Conservation (phyloP, 2,888 invertebrate genomes). For the Diploptera punctata region DNA sequence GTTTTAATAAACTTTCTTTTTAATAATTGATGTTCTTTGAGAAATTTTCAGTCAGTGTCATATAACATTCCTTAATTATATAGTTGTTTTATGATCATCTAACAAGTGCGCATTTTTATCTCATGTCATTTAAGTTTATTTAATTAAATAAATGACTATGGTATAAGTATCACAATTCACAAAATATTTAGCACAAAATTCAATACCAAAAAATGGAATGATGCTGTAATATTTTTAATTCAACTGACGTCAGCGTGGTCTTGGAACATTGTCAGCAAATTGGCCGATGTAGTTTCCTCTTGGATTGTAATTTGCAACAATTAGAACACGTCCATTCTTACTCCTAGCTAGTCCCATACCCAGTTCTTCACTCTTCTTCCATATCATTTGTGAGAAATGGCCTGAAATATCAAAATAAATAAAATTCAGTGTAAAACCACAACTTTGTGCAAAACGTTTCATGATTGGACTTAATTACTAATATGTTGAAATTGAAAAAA, state of each 20-base stretch:
- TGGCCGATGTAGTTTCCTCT: constrained; percentile 65
- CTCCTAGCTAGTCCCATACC: constrained; percentile 59
- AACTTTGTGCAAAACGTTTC: no score
- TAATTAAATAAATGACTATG: constrained; percentile 7
- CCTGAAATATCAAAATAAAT: no score
- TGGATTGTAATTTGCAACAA: constrained; percentile 69
- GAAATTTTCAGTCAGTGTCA: no score
- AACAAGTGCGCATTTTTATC: no score
- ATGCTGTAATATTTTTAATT: no score
- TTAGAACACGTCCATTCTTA: constrained; percentile 60
- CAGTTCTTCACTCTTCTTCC: constrained; percentile 58
- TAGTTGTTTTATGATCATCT: no score
- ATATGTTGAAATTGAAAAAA: no score
- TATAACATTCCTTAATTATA: no score
- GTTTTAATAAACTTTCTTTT: no score
- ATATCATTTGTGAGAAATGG: constrained; percentile 62
- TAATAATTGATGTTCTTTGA: no score
- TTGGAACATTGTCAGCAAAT: constrained; percentile 56
- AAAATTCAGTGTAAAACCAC: no score
- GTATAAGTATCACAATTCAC: constrained; percentile 6
- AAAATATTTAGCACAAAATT: not conserved
- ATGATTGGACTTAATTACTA: no score
- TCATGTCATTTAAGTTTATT: constrained; percentile 10
- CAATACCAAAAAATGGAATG: not conserved
- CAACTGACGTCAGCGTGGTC: constrained; percentile 45